Conservation (phyloP, 2,797 vertebrate species). For the Phalloptychus januarius region DNA sequence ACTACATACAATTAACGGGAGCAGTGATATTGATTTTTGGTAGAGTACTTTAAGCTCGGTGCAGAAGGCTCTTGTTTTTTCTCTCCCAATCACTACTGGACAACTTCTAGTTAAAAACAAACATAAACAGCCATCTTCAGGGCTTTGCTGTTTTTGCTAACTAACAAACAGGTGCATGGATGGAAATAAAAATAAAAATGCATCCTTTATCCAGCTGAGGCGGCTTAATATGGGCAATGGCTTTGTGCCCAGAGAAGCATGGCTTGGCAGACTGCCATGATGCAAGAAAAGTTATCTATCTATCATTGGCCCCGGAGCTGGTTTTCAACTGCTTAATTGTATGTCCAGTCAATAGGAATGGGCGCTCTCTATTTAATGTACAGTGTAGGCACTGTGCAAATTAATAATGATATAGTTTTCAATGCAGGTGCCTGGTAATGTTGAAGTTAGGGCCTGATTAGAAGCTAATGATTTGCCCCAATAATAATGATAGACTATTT, state of each 20-base stretch:
- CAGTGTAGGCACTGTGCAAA: not conserved
- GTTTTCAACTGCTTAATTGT: not conserved
- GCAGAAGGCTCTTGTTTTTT: conserved; percentile 40
- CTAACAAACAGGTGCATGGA: not conserved
- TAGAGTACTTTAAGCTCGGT: conserved; percentile 25
- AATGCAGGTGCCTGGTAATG: not conserved
- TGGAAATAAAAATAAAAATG: not conserved
- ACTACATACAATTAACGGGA: conserved; percentile 47
- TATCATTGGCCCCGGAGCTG: not conserved
- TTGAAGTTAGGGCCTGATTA: not conserved
- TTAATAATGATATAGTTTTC: not conserved
- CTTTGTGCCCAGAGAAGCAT: not conserved
- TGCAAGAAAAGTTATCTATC: not conserved
- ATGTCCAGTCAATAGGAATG: not conserved
- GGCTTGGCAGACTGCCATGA: not conserved
- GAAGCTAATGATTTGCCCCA: not conserved
- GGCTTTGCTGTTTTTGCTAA: not conserved
- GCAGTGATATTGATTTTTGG: conserved; percentile 57
- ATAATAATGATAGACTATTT: not conserved
- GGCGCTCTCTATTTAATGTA: not conserved
- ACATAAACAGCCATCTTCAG: not conserved
- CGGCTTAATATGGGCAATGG: not conserved
- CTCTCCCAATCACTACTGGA: conserved; percentile 35
- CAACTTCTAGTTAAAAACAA: conserved; percentile 23
- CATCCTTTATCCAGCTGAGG: not conserved